phyloP scores from a whole-genome alignment of 2,888 invertebrate species.

The Leptodirus hochenwartii region DNA sequence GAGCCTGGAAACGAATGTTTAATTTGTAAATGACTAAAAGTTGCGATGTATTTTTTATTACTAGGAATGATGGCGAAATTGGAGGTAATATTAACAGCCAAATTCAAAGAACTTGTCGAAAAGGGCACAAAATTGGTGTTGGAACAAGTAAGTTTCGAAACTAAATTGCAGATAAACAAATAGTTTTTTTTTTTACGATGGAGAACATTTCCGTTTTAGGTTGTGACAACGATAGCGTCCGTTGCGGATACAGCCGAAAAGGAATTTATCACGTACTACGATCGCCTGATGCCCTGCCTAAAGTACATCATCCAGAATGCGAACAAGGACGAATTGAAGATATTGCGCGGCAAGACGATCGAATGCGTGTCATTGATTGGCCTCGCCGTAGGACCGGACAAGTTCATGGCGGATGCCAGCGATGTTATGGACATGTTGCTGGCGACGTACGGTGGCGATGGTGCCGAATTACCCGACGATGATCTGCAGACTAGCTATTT shows the following conservation, averaged over 20 bases:
- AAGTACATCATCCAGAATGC: slow-evolving; percentile 96
- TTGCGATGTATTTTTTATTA: no score
- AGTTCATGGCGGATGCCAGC: slow-evolving; percentile 79
- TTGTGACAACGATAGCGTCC: slow-evolving; percentile 96
- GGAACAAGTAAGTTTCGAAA: no score
- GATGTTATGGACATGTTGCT: slow-evolving; percentile 91
- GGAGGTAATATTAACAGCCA: slow-evolving; percentile 72
- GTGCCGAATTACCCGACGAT: slow-evolving; percentile 66
- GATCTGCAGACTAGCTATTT: slow-evolving; percentile 96
- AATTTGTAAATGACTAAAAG: no score
- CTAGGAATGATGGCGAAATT: slow-evolving; percentile 87
- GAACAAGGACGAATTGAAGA: slow-evolving; percentile 66
- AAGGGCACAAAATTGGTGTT: slow-evolving; percentile 90
- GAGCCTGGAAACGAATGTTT: no score
- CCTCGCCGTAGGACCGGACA: slow-evolving; percentile 61
- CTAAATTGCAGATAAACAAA: no score
- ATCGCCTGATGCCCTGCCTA: slow-evolving; percentile 80
- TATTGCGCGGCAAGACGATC: slow-evolving; percentile 89
- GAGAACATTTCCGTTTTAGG: no score
- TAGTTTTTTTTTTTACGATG: no score
- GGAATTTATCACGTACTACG: slow-evolving; percentile 88
- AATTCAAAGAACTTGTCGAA: slow-evolving; percentile 87
- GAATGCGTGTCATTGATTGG: slow-evolving; percentile 98
- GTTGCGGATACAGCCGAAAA: slow-evolving; percentile 97
- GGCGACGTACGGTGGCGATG: slow-evolving; percentile 73